phyloP scores from a whole-genome alignment of 2,888 invertebrate genomes.

The Slavum lentiscoides region DNA sequence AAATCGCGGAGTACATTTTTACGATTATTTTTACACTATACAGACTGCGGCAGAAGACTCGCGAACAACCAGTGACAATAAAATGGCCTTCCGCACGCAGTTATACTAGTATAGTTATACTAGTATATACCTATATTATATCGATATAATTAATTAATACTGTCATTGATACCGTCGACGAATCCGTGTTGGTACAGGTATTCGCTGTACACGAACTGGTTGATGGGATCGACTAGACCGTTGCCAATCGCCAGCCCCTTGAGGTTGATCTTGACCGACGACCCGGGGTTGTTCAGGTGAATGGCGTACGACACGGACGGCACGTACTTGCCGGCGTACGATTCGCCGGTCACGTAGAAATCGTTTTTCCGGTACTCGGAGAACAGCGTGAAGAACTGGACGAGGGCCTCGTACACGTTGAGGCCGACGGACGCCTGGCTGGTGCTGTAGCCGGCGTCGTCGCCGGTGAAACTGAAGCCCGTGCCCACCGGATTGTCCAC shows the following conservation, averaged over 20 bases:
- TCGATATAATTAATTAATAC: too few species aligned
- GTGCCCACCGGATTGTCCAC: conserved; percentile 93
- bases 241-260: conserved; percentile 78
- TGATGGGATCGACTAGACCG: conserved; percentile 76
- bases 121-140: too few species aligned
- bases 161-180: conserved; percentile 11
- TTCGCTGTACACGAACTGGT: conserved; percentile 76
- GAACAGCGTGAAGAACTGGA: conserved; percentile 83
- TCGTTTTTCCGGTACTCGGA: conserved; percentile 73
- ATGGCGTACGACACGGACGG: conserved; percentile 79
- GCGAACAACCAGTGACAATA: too few species aligned
- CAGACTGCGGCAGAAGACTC: too few species aligned
- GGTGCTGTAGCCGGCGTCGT: conserved; percentile 74
- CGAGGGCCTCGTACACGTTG: conserved; percentile 75
- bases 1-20: too few species aligned
- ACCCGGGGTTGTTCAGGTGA: conserved; percentile 65
- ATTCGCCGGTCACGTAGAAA: conserved; percentile 88
- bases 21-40: too few species aligned
- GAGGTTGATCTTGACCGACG: conserved; percentile 70
- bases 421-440: conserved; percentile 80
- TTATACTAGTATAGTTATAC: too few species aligned
- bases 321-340: conserved; percentile 80
- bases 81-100: too few species aligned
- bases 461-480: conserved; percentile 85
- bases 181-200: conserved; percentile 77